These are phyloP conservation scores for Phaethon lepturus DNA, from an alignment of 2,113 vertebrate species.

Conservation along the genomic window DNA sequence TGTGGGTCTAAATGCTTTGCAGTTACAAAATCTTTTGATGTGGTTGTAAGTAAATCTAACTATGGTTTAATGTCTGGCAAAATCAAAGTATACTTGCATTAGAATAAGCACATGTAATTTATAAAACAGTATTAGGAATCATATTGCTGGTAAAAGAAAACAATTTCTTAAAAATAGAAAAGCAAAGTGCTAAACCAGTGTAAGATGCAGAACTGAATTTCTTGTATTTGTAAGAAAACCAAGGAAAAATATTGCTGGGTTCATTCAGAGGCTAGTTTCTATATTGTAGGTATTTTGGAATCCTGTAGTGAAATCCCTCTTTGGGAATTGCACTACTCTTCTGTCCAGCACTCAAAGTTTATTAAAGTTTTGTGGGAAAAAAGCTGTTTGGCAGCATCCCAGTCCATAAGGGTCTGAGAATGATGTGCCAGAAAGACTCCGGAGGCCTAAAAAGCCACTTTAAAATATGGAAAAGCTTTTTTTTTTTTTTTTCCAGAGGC, in stretches of 20 bases:
- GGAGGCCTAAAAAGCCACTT: slow-evolving; percentile 33
- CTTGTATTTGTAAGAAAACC: background rate
- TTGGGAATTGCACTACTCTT: slow-evolving; percentile 43
- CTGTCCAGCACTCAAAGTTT: slow-evolving; percentile 49
- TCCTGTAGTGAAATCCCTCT: slow-evolving; percentile 42
- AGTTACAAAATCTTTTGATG: background rate
- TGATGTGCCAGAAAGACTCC: slow-evolving; percentile 49
- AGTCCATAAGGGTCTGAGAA: slow-evolving; percentile 70
- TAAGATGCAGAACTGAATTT: background rate
- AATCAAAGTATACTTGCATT: background rate
- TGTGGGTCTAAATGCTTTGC: background rate
- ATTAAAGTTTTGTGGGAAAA: slow-evolving; percentile 72
- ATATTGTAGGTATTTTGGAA: background rate
- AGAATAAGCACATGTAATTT: background rate
- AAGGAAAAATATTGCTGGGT: background rate
- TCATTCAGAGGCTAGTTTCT: slow-evolving; percentile 26
- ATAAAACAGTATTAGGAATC: background rate
- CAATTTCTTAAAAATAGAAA: background rate
- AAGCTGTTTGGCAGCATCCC: slow-evolving; percentile 64
- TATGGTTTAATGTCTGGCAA: background rate
- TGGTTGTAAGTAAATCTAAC: background rate
- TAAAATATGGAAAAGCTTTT: slow-evolving; percentile 34
- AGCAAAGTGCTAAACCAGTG: background rate
- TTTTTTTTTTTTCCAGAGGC: background rate
- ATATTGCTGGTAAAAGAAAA: background rate